Evolutionary conservation across 2,888 invertebrate species (phyloP), one percentile per base, ranked within the genome.

Genomic region (Leptogaster cylindrica): DNA sequence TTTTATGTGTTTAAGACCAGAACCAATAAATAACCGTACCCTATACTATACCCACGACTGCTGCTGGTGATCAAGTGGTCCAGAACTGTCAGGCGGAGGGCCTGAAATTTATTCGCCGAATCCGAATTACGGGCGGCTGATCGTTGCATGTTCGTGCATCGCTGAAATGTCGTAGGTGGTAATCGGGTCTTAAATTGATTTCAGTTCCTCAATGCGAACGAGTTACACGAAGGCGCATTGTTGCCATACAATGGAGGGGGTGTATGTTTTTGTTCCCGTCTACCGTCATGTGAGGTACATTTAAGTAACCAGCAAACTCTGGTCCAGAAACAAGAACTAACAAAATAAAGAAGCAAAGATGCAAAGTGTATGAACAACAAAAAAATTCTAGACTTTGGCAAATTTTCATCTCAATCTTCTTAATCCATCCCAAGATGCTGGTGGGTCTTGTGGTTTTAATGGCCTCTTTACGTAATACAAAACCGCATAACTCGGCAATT

Each of bases 71-170:
- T 67, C 67, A 67, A 67, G 61, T 61, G 67, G 36, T 63, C 67
- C 51, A 67, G 55, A 67, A 61, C 67, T 61, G 67, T 67, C 67
- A 67, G 46, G 36, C 31, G 23, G 36, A 55, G 36, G 55, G 39
- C 20, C 55, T 4, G 39, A 55, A 36, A 55, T 55, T 55, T 55
- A 55, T 55, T 39, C 55, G 16, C 25, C 16, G 50, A 36, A 36
- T 27, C 46, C 48, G 64, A 64, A 50, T 55, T 55, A 36, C 39
- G 36, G 51, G 27, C 39, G 23, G 52, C 20, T 33, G 28, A 10
- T 55, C 23, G 5, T 33, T 33, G 31, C 33, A 33, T 31, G 16
- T 51, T 33, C 20, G 4, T 10, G 28, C 12, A 44, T 27, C 28
- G 27, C 28, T 61, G 44, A 64, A 64, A 33, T 48, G 48, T 64